Evolutionary conservation across 2,888 invertebrate species (phyloP).

Genomic region (Macropis europaea): DNA sequence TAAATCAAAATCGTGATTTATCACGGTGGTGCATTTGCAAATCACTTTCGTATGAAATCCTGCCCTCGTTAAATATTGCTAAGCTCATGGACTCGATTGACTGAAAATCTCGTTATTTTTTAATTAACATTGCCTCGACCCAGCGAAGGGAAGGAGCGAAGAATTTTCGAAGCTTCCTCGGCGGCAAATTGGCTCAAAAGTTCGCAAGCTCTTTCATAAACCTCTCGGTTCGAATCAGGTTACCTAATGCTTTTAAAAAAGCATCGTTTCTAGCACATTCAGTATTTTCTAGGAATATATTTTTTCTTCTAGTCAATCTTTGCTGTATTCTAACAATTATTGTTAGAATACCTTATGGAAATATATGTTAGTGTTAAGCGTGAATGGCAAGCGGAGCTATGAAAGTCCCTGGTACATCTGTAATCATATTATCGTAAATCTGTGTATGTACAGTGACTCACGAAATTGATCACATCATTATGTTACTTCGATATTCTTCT

Average conservation of each 20-base stretch:
- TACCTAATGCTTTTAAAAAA: slow-evolving; percentile 16
- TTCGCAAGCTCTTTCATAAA: neutral
- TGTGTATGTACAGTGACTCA: no score
- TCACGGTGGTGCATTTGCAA: neutral
- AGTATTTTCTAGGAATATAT: no score
- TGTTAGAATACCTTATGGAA: no score
- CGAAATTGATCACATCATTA: no score
- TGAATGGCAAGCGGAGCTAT: no score
- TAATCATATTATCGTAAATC: no score
- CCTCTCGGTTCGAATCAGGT: neutral
- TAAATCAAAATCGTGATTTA: slow-evolving; percentile 31
- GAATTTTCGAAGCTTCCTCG: neutral
- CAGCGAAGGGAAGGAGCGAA: neutral
- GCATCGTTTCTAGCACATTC: neutral
- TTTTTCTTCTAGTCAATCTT: no score
- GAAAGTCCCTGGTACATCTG: no score
- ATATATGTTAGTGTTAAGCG: no score
- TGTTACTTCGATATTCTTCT: no score
- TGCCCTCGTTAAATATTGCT: neutral
- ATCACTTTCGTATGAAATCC: slow-evolving; percentile 13
- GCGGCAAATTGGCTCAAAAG: slow-evolving; percentile 1
- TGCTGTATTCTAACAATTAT: no score
- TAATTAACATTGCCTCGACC: slow-evolving; percentile 8
- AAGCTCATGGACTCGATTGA: neutral
- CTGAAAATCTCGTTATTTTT: slow-evolving; percentile 7